Base-by-base conservation (phyloP, 2,888 invertebrate genomes). In the Anarsia innoxiella region DNA sequence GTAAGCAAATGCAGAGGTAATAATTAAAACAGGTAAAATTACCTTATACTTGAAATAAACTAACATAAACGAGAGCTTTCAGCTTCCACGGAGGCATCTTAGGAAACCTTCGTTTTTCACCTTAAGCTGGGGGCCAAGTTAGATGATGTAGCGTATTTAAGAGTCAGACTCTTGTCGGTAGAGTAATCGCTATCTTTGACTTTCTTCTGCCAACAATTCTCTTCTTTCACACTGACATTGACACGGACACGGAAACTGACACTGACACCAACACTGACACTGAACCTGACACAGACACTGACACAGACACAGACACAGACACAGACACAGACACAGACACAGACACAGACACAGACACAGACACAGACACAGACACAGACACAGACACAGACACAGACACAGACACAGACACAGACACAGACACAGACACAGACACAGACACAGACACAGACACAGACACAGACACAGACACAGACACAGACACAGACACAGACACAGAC, bases 21-120 rank as follows among this genome's bases (percentile, higher is more conserved):
- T 43, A 45, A 38, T 41, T 48, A 19, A 19, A 19, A 19, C 19
- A 19, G 3, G 8, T 8, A 19, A 19, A 19, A 8, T 19, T 19
- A 19, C 65, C 66, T 52, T 51, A 59, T 70, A 72, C 73, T 78
- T 56, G 60, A 74, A 77, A 74, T 73, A 75, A 76, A 77, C 73
- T 71, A 66, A 74, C 70, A 67, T 72, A 74, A 79, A 77, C 66
- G 73, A 65, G 65, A 57, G 65, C 62, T 69, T 67, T 64, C 71
- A 72, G 70, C 75, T 76, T 68, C 66, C 56, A 48, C 57, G 57
- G 56, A 64, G 63, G 59, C 70, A 58, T 73, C 72, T 75, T 62
- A 59, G 66, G 25, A 67, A 76, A 71, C 64, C 66, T 66, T 70
- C 59, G 61, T 63, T 56, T 74, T 67, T 60, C 52, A 67, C 57